Conservation (phyloP, 2,888 invertebrate genomes). For the Seira ritae region DNA sequence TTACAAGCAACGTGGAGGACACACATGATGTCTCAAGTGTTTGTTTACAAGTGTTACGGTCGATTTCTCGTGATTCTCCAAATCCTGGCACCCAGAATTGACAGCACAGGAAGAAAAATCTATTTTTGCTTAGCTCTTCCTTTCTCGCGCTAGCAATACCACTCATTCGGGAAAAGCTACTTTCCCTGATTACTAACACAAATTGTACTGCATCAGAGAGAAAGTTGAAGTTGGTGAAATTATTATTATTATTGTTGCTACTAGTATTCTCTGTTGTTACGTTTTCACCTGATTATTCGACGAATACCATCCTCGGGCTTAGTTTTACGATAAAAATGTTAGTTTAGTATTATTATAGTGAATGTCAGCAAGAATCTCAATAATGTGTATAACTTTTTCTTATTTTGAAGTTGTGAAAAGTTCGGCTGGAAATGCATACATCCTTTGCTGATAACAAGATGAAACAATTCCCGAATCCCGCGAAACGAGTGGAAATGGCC, state of each 20-base stretch:
- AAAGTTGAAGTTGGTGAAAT: background rate
- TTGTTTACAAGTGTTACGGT: slow-evolving; percentile 72
- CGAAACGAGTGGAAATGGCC: too few species aligned
- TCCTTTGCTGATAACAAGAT: too few species aligned
- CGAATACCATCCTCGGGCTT: background rate
- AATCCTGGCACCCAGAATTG: slow-evolving; percentile 68
- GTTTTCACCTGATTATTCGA: background rate
- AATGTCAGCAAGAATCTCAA: too few species aligned
- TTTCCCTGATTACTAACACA: background rate
- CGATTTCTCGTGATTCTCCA: slow-evolving; percentile 72
- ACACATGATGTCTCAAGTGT: slow-evolving; percentile 52
- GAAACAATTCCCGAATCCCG: too few species aligned
- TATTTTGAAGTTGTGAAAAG: too few species aligned
- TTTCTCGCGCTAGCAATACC: background rate
- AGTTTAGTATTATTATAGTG: too few species aligned
- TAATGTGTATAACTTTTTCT: too few species aligned
- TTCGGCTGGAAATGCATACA: too few species aligned
- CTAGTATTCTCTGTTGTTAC: background rate
- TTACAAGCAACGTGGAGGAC: slow-evolving; percentile 20
- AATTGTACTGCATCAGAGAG: background rate
- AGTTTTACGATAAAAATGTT: too few species aligned
- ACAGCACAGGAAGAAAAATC: slow-evolving; percentile 27
- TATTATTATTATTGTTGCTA: background rate
- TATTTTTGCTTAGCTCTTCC: background rate
- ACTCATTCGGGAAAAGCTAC: background rate